A percentile compares a stretch with the other conserved stretches of the same genome.
These are phyloP conservation scores for Saccostrea echinata DNA, from an alignment of 1,140 invertebrate genomes.

Conservation along the genomic window DNA sequence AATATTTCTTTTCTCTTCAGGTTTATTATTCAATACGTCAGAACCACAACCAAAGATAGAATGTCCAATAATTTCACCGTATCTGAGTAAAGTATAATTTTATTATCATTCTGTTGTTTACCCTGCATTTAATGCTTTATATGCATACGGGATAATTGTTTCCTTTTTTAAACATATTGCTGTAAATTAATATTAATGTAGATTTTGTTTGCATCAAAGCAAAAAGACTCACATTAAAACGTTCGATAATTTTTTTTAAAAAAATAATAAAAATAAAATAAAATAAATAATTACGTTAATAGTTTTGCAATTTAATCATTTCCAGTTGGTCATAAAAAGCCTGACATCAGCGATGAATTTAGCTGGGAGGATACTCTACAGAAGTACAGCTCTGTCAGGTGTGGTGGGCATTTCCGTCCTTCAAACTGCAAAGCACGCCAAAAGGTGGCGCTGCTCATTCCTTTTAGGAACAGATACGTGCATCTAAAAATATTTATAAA, in stretches of 20 bases:
- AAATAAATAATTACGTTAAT: no score
- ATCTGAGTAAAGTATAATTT: background rate
- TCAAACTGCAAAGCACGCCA: conserved; percentile 62
- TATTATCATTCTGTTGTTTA: no score
- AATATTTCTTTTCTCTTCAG: background rate
- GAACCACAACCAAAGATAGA: background rate
- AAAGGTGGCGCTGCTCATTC: conserved; percentile 72
- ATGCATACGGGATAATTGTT: no score
- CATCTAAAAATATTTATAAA: conserved; percentile 73
- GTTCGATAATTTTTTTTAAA: no score
- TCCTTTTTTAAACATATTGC: no score
- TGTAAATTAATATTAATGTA: no score
- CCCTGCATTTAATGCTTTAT: no score
- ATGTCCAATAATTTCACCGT: background rate
- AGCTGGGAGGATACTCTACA: background rate
- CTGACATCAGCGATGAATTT: background rate
- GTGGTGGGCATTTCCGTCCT: conserved; percentile 66
- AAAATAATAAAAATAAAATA: no score
- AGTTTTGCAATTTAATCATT: background rate
- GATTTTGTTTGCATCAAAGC: no score
- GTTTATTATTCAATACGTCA: background rate
- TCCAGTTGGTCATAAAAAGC: background rate
- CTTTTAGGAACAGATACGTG: conserved; percentile 70
- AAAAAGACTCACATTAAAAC: no score
- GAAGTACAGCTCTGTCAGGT: conserved; percentile 41